Base-by-base conservation (phyloP, 2,797 vertebrate species). In the Siniperca obscura region DNA sequence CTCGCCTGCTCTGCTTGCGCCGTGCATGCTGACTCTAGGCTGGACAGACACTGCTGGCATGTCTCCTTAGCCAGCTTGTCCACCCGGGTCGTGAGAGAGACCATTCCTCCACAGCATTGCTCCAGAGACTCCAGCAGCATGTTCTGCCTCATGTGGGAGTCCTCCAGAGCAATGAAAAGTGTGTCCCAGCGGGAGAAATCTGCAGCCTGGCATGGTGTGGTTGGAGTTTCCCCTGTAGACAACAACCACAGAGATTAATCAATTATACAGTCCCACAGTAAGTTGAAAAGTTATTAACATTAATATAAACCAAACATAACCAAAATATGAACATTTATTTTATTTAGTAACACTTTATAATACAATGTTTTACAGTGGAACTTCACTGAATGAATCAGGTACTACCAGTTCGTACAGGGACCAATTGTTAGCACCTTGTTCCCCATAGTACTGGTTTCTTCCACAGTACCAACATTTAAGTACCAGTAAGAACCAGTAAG, bases 91-190 rank as follows among this genome's bases (percentile, higher is more conserved):
- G 62, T 86, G 76, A 93, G 27, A 36, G 90, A 85, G 8, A 19
- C 36, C 70, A 71, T 66, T 44, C 79, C 88, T 40, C 67, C 76
- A 5, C 89, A 87, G 85, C 89, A 91, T 1, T 76, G 80, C 64
- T 90, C 86, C 72, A 85, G 44, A 40, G 93, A 90, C 8, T 91
- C 90, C 87, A 94, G 83, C 69, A 95, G 85, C 90, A 93, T 91
- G 76, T 89, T 94, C 89, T 95, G 92, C 62, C 92, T 94, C 95
- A 94, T 95, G 84, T 93, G 90, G 56, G 93, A 91, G 86, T 95
- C 86, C 88, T 95, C 94, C 86, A 95, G 89, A 52, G 90, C 70
- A 8, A 93, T 88, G 81, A 95, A 94, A 53, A 95, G 90, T 78
- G 92, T 93, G 79, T 95, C 94, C 95, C 93, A 95, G 89, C 79